phyloP scores from a whole-genome alignment of 1,140 invertebrate genomes.

The Zaprionus ornatus region DNA sequence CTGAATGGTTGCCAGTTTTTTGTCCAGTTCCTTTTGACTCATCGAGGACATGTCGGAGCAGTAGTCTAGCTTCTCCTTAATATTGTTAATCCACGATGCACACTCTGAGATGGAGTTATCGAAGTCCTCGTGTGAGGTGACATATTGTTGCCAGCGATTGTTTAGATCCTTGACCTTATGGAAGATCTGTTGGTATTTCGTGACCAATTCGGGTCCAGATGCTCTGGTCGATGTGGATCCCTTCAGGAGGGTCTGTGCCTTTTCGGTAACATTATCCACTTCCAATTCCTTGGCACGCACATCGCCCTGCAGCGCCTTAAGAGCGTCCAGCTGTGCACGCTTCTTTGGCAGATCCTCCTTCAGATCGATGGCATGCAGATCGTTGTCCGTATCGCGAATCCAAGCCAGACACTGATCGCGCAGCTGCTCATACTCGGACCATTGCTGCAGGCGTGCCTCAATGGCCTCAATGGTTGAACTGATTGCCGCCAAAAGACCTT shows the following conservation, averaged over 20 bases:
- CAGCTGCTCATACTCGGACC: slow-evolving; percentile 95
- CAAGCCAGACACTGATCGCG: slow-evolving; percentile 94
- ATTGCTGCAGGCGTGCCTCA: slow-evolving; percentile 93
- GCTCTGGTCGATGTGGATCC: slow-evolving; percentile 85
- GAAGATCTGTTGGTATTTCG: slow-evolving; percentile 95
- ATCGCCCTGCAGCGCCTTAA: slow-evolving; percentile 93
- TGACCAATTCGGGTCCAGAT: slow-evolving; percentile 93
- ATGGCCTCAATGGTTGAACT: slow-evolving; percentile 90
- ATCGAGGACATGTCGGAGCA: slow-evolving; percentile 92
- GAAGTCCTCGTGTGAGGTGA: slow-evolving; percentile 94
- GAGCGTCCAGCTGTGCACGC: slow-evolving; percentile 91
- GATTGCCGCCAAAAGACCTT: slow-evolving; percentile 90
- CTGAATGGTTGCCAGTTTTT: slow-evolving; percentile 92
- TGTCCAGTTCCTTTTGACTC: slow-evolving; percentile 93
- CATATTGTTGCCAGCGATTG: slow-evolving; percentile 95
- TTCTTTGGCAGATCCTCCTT: slow-evolving; percentile 93
- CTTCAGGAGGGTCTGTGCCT: slow-evolving; percentile 92
- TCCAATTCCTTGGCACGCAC: slow-evolving; percentile 95
- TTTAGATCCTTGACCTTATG: slow-evolving; percentile 96
- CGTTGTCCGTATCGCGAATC: slow-evolving; percentile 94
- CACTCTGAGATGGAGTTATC: slow-evolving; percentile 92
- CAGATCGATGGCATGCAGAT: slow-evolving; percentile 94
- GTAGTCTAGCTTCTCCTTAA: slow-evolving; percentile 92
- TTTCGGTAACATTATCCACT: slow-evolving; percentile 96
- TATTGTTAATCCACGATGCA: slow-evolving; percentile 92